phyloP scores from a whole-genome alignment of 92 coral and sea anemone species.

The Actinostola sp. region DNA sequence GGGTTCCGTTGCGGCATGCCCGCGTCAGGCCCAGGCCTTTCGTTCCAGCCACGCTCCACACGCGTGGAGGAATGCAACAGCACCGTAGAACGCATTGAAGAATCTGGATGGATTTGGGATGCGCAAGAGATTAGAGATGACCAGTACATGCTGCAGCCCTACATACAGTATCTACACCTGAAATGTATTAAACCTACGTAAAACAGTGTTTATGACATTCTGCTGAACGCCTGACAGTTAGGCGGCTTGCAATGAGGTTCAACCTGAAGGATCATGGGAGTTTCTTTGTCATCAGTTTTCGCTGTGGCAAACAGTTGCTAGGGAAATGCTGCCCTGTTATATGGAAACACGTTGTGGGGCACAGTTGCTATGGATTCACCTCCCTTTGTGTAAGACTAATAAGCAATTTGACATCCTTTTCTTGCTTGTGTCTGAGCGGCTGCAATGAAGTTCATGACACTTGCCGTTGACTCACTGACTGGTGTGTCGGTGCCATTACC shows the following conservation, averaged over 20 bases:
- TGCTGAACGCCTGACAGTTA: background rate
- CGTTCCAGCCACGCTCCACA: slow-evolving; percentile 22
- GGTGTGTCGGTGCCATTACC: slow-evolving; percentile 37
- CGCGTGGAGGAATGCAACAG: slow-evolving; percentile 23
- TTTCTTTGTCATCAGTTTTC: too few species aligned
- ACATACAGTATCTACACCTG: slow-evolving; percentile 30
- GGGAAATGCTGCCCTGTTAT: background rate
- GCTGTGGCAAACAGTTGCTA: too few species aligned
- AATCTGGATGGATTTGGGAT: slow-evolving; percentile 43
- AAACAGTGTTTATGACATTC: background rate
- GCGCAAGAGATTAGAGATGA: slow-evolving; percentile 41
- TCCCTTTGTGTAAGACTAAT: slow-evolving; percentile 66
- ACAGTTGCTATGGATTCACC: background rate
- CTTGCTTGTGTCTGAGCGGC: slow-evolving; percentile 31
- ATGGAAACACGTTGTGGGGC: background rate
- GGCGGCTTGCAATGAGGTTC: too few species aligned
- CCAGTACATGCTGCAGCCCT: slow-evolving; percentile 36
- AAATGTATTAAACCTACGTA: background rate
- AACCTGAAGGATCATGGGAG: too few species aligned
- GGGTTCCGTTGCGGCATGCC: slow-evolving; percentile 6
- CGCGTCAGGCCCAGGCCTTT: slow-evolving; percentile 22
- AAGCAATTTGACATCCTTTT: slow-evolving; percentile 46
- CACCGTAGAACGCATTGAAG: slow-evolving; percentile 46
- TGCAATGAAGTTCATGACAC: slow-evolving; percentile 35
- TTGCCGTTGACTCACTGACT: slow-evolving; percentile 29